Base-by-base conservation (phyloP, 2,113 vertebrate species). In the Hemiprocne comata region DNA sequence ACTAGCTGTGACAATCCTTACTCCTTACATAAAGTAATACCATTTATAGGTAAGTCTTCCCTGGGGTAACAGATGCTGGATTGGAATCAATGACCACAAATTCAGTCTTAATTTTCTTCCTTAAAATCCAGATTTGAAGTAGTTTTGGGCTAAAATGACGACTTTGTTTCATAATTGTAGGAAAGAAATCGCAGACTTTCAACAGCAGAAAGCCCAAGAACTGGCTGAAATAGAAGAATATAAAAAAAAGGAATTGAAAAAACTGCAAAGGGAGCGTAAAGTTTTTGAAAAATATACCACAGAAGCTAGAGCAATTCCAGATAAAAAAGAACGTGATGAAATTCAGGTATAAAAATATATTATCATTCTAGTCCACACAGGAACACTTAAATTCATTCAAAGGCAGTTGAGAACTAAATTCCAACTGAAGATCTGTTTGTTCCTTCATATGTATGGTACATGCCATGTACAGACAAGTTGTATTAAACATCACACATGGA, bases 261-360 rank as follows among this genome's bases (percentile, higher is more conserved):
- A 99, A 94, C 92, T 99, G 69, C 99, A 99, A 94, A 99, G 98
- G 88, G 99, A 99, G 62, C 98, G 98, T 29, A 99, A 98, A 97
- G 95, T 99, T 91, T 99, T 99, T 97, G 99, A 99, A 96, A 99
- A 98, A 69, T 99, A 99, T 17, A 95, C 98, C 7, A 96, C 97
- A 33, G 98, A 98, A 13, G 98, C 98, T 54, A 98, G 99, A 97
- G 98, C 98, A 64, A 97, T 99, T 34, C 99, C 99, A 20, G 99
- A 99, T 97, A 99, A 99, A 97, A 99, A 98, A 81, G 99, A 99
- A 74, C 98, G 99, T 42, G 99, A 99, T 95, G 99, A 99, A 97
- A 99, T 99, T 91, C 99, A 99, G 99, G 99, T 99, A 97, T 95
- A 53, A 80, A 61, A 69, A 44, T 53, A 20, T 8, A 15, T n/a